phyloP scores from a whole-genome alignment of 2,888 invertebrate genomes.

The Noctua janthina region DNA sequence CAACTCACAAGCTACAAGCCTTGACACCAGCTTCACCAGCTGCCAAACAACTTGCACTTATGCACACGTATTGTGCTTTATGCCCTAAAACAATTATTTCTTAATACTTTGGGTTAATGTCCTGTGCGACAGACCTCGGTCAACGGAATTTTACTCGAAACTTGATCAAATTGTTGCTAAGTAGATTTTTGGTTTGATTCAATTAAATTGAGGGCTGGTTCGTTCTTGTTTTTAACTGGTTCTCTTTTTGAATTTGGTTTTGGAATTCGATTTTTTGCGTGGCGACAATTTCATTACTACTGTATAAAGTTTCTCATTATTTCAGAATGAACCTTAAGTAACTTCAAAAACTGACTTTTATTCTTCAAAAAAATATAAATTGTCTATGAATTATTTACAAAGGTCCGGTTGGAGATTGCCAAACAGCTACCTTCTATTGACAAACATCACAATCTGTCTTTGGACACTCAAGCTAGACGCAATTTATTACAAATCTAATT shows the following conservation, averaged over 20 bases:
- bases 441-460: not conserved
- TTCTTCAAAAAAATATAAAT: too few species aligned
- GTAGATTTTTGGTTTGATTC: conserved; percentile 15
- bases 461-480: not conserved
- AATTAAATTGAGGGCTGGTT: conserved; percentile 7
- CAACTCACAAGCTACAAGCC: conserved; percentile 43
- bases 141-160: conserved; percentile 45
- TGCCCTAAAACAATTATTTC: conserved; percentile 26
- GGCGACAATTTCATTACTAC: not conserved
- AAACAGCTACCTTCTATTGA: conserved; percentile 4
- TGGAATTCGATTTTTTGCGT: not conserved
- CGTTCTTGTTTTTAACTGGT: not conserved
- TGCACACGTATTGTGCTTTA: conserved; percentile 24
- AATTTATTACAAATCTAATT: not conserved
- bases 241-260: not conserved
- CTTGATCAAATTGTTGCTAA: conserved; percentile 30
- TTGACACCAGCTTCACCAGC: conserved; percentile 56
- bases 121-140: conserved; percentile 53
- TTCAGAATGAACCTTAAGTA: not conserved
- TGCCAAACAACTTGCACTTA: conserved; percentile 37
- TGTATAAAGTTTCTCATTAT: not conserved
- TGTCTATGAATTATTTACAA: not conserved
- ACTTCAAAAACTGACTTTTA: not conserved
- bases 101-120: conserved; percentile 53
- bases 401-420: not conserved